Base-by-base conservation (phyloP, 2,888 invertebrate species). In the Hypena proboscidalis region DNA sequence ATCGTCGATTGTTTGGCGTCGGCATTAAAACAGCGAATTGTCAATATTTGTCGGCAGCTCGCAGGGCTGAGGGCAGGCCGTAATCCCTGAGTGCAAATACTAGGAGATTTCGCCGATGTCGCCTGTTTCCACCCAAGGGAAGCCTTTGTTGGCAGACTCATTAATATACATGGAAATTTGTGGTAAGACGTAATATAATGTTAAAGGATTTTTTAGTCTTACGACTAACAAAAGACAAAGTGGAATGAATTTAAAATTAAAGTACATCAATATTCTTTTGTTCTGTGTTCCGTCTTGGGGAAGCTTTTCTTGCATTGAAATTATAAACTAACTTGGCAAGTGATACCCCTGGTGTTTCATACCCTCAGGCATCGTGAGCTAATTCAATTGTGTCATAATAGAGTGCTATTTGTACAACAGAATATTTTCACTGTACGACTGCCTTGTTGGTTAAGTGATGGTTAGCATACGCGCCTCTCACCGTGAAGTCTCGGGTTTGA, bases 21-120 rank as follows among this genome's bases (percentile, higher is more conserved):
- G 84, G 90, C 89, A 90, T 90, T 89, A 90, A 89, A 90, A 89
- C 88, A 80, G 86, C 80, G 81, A 83, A 86, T 81, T 85, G 88
- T 89, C 90, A 90, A 90, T 90, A 90, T 90, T 90, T 87, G 86
- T 68, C 70, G 66, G 69, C 67, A 70, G 71, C 71, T 66, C 67
- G 68, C 69, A 56, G 65, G 53, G 69, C 65, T 66, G 77, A 77
- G 75, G 75, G 65, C 74, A 77, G 78, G 80, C 82, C 65, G 77
- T 82, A 83, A 85, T 85, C 85, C 84, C 77, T 77, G 70, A 70
- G 56, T 81, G 79, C 82, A 86, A 88, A 87, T 83, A 86, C 81
- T 75, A 72, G 60, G 69, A 77, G 76, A 78, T 74, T 74, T 64
- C 62, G 74, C 71, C 68, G 67, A 74, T 73, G 76, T 77, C 79